phyloP scores from a whole-genome alignment of 1,140 invertebrate genomes.

The Nebria ingens region DNA sequence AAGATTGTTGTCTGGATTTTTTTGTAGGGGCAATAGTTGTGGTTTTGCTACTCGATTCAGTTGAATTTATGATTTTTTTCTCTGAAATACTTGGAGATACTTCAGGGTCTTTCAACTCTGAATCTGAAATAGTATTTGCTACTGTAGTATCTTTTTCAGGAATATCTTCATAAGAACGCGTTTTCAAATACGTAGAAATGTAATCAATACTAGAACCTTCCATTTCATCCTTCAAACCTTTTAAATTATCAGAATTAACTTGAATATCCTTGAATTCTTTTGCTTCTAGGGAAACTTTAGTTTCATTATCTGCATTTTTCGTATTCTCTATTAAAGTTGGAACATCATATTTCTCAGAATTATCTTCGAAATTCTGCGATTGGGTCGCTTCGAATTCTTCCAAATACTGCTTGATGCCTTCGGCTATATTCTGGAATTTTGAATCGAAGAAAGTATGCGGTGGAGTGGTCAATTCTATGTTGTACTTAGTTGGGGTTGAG shows the following conservation, averaged over 20 bases:
- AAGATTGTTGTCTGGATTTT: not conserved
- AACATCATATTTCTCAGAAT: not conserved
- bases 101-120: not conserved
- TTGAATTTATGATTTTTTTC: not conserved
- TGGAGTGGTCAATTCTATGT: conserved; percentile 25
- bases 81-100: not conserved
- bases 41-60: not conserved
- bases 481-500: conserved; percentile 1
- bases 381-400: conserved; percentile 2
- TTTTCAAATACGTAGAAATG: conserved; percentile 15
- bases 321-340: not conserved
- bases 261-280: conserved; percentile 10
- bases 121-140: not conserved
- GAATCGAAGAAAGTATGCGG: conserved; percentile 22
- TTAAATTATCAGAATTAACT: conserved; percentile 17
- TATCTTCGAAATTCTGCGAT: not conserved
- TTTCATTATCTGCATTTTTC: conserved; percentile 10
- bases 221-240: conserved; percentile 21
- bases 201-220: conserved; percentile 20
- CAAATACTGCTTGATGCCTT: conserved; percentile 11
- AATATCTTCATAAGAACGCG: not conserved
- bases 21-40: not conserved
- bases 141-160: not conserved
- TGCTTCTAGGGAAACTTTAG: conserved; percentile 7
- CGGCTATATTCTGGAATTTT: conserved; percentile 16